These are phyloP conservation scores for Australoheros scitulus DNA, from an alignment of 2,113 vertebrate species.

Conservation along the genomic window DNA sequence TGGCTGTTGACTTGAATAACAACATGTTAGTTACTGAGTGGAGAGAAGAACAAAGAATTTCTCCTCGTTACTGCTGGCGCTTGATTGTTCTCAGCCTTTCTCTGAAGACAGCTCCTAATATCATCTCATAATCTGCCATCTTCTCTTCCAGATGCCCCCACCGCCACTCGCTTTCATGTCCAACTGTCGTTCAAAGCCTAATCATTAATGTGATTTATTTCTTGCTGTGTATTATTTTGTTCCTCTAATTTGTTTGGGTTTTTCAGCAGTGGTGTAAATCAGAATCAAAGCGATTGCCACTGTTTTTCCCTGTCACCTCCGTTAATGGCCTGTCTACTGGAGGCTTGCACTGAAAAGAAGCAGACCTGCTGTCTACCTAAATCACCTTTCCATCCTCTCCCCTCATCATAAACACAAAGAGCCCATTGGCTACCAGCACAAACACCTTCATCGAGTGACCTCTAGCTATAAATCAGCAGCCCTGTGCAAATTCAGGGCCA, in stretches of 20 bases:
- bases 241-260: slow-evolving; percentile 77
- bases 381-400: slow-evolving; percentile 72
- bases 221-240: slow-evolving; percentile 74
- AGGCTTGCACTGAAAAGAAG: slow-evolving; percentile 70
- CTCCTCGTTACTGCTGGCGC: slow-evolving; percentile 59
- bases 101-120: slow-evolving; percentile 74
- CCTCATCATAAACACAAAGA: slow-evolving; percentile 74
- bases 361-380: slow-evolving; percentile 71
- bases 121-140: slow-evolving; percentile 70
- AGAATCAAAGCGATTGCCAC: slow-evolving; percentile 74
- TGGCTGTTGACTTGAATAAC: slow-evolving; percentile 76
- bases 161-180: slow-evolving; percentile 63
- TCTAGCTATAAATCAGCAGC: slow-evolving; percentile 57
- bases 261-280: slow-evolving; percentile 72
- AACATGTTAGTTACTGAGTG: slow-evolving; percentile 63
- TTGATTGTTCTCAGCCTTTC: slow-evolving; percentile 67
- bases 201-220: slow-evolving; percentile 80
- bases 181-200: slow-evolving; percentile 67
- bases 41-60: slow-evolving; percentile 70
- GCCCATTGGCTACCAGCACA: slow-evolving; percentile 66
- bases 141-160: slow-evolving; percentile 70
- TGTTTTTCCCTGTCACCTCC: slow-evolving; percentile 73
- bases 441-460: slow-evolving; percentile 65
- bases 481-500: slow-evolving; percentile 23
- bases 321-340: slow-evolving; percentile 70